phyloP scores from a whole-genome alignment of 2,888 invertebrate genomes.

The Girardia tigrina region DNA sequence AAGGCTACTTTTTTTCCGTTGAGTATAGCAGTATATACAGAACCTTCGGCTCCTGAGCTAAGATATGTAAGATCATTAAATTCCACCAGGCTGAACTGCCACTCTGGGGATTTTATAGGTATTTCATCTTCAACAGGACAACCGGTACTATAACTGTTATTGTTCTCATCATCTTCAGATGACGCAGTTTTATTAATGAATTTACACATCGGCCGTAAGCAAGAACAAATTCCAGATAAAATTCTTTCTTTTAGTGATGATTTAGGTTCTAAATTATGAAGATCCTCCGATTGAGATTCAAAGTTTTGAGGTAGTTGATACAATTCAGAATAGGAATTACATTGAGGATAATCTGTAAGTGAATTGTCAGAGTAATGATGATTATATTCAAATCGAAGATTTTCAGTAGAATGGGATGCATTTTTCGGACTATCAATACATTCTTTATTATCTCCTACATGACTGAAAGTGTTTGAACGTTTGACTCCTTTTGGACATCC shows the following conservation, averaged over 20 bases:
- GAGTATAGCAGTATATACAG: slow-evolving; percentile 74
- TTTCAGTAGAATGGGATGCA: slow-evolving; percentile 16
- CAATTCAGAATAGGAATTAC: background rate
- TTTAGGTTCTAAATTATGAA: background rate
- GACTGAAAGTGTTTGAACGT: background rate
- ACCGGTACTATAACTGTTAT: background rate
- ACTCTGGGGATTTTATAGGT: background rate
- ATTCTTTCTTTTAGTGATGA: background rate
- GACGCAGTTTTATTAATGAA: background rate
- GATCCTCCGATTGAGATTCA: background rate
- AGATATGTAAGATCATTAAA: slow-evolving; percentile 73
- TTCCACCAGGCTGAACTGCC: background rate
- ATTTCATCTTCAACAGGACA: background rate
- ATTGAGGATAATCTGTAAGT: background rate
- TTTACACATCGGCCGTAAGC: background rate
- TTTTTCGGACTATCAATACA: background rate
- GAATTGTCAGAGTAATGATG: background rate
- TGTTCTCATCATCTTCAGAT: background rate
- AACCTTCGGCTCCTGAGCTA: slow-evolving; percentile 87
- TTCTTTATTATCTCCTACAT: background rate
- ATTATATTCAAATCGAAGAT: background rate
- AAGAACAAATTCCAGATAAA: slow-evolving; percentile 2
- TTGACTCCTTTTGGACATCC: background rate
- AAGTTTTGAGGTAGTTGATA: background rate
- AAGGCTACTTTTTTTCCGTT: slow-evolving; percentile 72